These are phyloP conservation scores for Megalops cyprinoides DNA, from an alignment of 2,797 vertebrate genomes.

Conservation along the genomic window DNA sequence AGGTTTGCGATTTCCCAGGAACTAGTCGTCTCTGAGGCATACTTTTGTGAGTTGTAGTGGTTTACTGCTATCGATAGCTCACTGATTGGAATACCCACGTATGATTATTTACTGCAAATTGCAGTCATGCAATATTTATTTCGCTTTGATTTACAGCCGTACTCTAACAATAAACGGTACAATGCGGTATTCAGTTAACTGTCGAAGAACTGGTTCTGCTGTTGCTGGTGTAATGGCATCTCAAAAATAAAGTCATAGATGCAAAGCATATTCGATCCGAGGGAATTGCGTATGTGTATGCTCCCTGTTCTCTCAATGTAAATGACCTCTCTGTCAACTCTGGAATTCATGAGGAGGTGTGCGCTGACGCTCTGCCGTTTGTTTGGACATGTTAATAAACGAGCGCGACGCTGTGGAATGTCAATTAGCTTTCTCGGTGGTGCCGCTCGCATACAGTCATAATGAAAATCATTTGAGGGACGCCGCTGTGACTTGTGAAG, in stretches of 20 bases:
- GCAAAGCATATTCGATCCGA: not conserved
- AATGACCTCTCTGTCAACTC: not conserved
- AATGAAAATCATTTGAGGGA: conserved; percentile 8
- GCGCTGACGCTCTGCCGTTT: not conserved
- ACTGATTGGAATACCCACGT: too few species aligned
- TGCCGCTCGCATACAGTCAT: not conserved
- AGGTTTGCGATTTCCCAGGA: too few species aligned
- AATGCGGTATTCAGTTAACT: not conserved
- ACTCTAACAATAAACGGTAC: not conserved
- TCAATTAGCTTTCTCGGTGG: not conserved
- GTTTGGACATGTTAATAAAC: not conserved
- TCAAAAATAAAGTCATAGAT: not conserved
- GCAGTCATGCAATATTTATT: not conserved
- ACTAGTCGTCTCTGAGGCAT: too few species aligned
- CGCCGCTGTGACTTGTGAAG: not conserved
- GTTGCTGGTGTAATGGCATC: too few species aligned
- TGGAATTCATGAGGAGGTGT: not conserved
- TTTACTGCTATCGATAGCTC: not conserved
- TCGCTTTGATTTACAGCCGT: not conserved
- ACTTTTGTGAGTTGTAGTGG: too few species aligned
- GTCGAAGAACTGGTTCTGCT: too few species aligned
- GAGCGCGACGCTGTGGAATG: not conserved
- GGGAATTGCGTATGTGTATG: not conserved
- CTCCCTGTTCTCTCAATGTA: not conserved
- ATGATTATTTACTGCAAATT: not conserved